Conservation (phyloP, 2,888 invertebrate species). For the Eupeodes luniger region DNA sequence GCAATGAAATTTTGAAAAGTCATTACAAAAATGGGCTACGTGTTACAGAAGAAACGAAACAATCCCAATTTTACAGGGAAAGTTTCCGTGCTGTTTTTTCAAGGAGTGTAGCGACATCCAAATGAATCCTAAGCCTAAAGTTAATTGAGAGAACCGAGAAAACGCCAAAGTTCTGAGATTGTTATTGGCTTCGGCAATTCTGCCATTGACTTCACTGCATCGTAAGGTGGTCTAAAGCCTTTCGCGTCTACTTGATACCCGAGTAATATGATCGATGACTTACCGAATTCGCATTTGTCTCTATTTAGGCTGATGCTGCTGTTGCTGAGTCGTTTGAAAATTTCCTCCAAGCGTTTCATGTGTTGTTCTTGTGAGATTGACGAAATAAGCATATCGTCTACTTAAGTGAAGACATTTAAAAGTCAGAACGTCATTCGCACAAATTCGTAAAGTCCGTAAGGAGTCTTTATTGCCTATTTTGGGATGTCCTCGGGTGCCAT, state of each 20-base stretch:
- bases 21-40: too few species aligned
- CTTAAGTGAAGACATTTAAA: constrained; percentile 1
- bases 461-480: constrained; percentile 11
- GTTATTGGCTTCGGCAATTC: constrained; percentile 16
- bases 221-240: constrained; percentile 14
- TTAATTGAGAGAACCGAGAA: constrained; percentile 14
- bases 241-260: constrained; percentile 1
- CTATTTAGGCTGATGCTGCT: background rate
- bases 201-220: background rate
- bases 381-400: constrained; percentile 23
- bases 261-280: background rate
- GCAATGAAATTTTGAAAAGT: too few species aligned
- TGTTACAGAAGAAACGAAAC: too few species aligned
- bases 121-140: background rate
- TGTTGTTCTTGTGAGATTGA: background rate
- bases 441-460: background rate
- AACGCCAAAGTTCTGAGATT: constrained; percentile 2
- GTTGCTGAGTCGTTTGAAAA: background rate
- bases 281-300: background rate
- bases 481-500: too few species aligned
- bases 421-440: constrained; percentile 22
- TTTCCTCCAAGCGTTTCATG: too few species aligned
- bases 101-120: too few species aligned
- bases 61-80: too few species aligned
- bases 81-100: too few species aligned